Percentiles rank a stretch among this genome's conserved stretches.
Conservation (phyloP, 2,888 invertebrate species). For the Drosophila engyochracea region DNA sequence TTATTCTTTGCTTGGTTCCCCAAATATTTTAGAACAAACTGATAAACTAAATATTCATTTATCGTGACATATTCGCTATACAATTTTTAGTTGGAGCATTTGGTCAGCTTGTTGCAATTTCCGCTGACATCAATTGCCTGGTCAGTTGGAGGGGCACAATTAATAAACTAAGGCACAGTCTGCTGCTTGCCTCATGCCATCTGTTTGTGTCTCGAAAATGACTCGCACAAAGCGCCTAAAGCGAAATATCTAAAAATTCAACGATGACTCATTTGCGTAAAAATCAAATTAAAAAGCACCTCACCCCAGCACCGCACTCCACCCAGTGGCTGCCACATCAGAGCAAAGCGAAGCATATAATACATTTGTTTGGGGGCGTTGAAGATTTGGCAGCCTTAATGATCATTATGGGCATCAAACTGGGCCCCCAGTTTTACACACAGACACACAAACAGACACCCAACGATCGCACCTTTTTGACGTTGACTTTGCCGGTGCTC, state of each 20-base stretch:
- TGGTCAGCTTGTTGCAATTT: slow-evolving; percentile 51
- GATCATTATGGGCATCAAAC: slow-evolving; percentile 11
- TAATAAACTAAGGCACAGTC: slow-evolving; percentile 46
- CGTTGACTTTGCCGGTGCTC: slow-evolving; percentile 55
- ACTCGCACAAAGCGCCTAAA: slow-evolving; percentile 41
- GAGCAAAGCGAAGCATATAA: slow-evolving; percentile 18
- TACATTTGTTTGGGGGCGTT: slow-evolving; percentile 43
- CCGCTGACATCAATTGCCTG: slow-evolving; percentile 71
- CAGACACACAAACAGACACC: background rate
- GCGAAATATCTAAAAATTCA: slow-evolving; percentile 72
- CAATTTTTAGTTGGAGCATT: slow-evolving; percentile 10
- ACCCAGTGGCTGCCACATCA: background rate
- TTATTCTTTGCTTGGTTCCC: background rate
- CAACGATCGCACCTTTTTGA: slow-evolving; percentile 51
- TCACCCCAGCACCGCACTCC: slow-evolving; percentile 6
- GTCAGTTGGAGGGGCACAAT: slow-evolving; percentile 38
- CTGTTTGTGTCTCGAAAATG: slow-evolving; percentile 60
- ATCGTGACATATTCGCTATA: slow-evolving; percentile 37
- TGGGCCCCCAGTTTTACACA: slow-evolving; percentile 40
- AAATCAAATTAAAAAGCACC: slow-evolving; percentile 58
- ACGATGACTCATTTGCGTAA: slow-evolving; percentile 66
- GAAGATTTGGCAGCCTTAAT: slow-evolving; percentile 43
- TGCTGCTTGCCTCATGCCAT: slow-evolving; percentile 46
- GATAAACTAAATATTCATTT: slow-evolving; percentile 8
- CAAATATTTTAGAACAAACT: background rate